Base-by-base conservation (phyloP, 2,797 vertebrate species). In the Scomberomorus guttatus region DNA sequence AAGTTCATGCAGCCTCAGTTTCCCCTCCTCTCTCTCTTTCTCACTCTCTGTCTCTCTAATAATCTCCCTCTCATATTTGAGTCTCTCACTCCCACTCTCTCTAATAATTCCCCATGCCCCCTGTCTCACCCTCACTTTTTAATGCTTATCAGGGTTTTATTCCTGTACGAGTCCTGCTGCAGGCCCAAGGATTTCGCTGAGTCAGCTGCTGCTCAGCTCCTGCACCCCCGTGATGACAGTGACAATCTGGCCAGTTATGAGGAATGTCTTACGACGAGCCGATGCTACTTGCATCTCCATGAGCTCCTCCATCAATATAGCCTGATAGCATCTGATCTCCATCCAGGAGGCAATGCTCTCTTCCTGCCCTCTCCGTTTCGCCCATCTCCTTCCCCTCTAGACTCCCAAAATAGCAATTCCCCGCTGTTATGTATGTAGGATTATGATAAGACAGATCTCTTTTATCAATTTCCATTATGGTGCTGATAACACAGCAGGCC, bases 381-480 rank as follows among this genome's bases (percentile, higher is more conserved):
- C 71, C 75, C 57, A 27, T 77, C 71, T 83, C 59, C 67, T 81
- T 85, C 44, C 63, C 73, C 85, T 79, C 25, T 13, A 69, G 62
- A 65, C 32, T 80, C 77, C 74, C 79, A 89, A 92, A 93, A 90
- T 87, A 89, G 89, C 65, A 85, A 88, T 84, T 87, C 89, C 83
- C 81, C 0, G 22, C 85, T 80, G 86, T 90, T 90, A 91, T 89
- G 90, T 88, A 90, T 87, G 89, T 88, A 70, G 86, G 83, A 91
- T 93, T 93, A 92, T 91, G 91, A 94, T 93, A 92, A 93, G 84
- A 85, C 74, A 68, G 86, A 86, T 90, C 79, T 66, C 87, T 90
- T 89, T 91, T 93, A 93, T 93, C 89, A 88, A 79, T 90, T 92
- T 92, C 89, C 83, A 90, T 93, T 90, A 89, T 58, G 75, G 59